Evolutionary conservation across 1,140 invertebrate species (phyloP).

Genomic region (Papilio polytes): DNA sequence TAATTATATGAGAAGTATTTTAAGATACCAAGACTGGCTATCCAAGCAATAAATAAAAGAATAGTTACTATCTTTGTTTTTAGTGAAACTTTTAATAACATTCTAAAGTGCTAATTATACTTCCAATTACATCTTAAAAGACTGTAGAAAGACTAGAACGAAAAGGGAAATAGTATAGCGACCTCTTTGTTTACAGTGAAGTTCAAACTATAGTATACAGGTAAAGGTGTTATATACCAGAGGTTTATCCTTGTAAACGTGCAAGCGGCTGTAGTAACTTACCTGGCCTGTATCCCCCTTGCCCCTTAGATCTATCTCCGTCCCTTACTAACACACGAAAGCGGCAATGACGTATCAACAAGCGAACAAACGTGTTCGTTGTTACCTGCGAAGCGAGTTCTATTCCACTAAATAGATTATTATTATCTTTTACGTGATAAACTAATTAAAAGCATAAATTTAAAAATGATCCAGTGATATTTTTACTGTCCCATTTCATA

Average conservation of each 20-base stretch:
- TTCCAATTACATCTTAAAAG: neutral
- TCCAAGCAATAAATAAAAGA: neutral
- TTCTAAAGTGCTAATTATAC: neutral
- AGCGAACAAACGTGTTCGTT: conserved; percentile 7
- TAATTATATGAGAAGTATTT: neutral
- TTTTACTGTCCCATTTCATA: neutral
- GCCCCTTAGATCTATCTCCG: neutral
- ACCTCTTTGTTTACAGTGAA: neutral
- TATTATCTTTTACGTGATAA: neutral
- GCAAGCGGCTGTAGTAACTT: conserved; percentile 33
- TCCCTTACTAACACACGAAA: conserved; percentile 15
- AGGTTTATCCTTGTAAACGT: conserved; percentile 28
- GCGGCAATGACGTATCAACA: neutral
- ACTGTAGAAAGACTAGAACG: neutral
- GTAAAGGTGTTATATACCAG: conserved; percentile 30
- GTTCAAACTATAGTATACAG: neutral
- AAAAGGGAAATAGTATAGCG: neutral
- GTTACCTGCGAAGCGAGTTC: conserved; percentile 12
- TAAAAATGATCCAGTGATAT: neutral
- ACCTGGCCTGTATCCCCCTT: conserved; percentile 28
- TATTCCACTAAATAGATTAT: conserved; percentile 1
- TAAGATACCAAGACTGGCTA: neutral
- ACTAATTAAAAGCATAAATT: neutral
- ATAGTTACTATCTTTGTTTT: neutral
- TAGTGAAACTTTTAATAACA: neutral